These are phyloP conservation scores for Kryptopterus vitreolus DNA, from an alignment of 2,797 vertebrate genomes.

Conservation along the genomic window DNA sequence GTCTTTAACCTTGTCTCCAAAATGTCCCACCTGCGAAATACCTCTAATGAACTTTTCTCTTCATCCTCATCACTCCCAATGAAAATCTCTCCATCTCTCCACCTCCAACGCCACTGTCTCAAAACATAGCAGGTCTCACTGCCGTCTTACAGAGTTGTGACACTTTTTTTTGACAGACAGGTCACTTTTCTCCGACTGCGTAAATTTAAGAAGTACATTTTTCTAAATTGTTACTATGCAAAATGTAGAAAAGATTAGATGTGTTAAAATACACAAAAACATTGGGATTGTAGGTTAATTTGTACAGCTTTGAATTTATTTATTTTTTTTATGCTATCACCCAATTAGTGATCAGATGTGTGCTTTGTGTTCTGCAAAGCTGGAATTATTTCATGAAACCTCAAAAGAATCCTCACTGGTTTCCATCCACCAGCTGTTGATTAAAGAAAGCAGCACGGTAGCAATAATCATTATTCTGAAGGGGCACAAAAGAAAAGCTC, in stretches of 20 bases:
- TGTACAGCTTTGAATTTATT: not conserved
- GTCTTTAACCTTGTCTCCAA: too few relatives aligned
- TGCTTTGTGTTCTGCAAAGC: not conserved
- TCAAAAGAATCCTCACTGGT: not conserved
- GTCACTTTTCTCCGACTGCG: not conserved
- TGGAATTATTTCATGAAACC: not conserved
- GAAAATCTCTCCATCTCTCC: too few relatives aligned
- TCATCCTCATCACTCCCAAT: too few relatives aligned
- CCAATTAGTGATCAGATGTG: too few relatives aligned
- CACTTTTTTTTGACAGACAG: not conserved
- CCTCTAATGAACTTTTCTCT: too few relatives aligned
- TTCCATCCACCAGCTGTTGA: conserved; percentile 27
- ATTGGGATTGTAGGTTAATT: not conserved
- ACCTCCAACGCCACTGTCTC: too few relatives aligned
- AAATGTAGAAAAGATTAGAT: not conserved
- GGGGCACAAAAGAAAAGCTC: not conserved
- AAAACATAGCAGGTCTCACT: too few relatives aligned
- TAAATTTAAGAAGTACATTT: too few relatives aligned
- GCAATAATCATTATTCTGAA: conserved; percentile 17
- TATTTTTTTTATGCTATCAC: too few relatives aligned
- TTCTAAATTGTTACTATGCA: too few relatives aligned
- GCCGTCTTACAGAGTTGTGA: too few relatives aligned
- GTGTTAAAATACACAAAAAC: not conserved
- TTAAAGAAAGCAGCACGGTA: not conserved
- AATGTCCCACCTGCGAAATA: too few relatives aligned